phyloP scores from a whole-genome alignment of 2,113 vertebrate species.

The Donacobius atricapilla region DNA sequence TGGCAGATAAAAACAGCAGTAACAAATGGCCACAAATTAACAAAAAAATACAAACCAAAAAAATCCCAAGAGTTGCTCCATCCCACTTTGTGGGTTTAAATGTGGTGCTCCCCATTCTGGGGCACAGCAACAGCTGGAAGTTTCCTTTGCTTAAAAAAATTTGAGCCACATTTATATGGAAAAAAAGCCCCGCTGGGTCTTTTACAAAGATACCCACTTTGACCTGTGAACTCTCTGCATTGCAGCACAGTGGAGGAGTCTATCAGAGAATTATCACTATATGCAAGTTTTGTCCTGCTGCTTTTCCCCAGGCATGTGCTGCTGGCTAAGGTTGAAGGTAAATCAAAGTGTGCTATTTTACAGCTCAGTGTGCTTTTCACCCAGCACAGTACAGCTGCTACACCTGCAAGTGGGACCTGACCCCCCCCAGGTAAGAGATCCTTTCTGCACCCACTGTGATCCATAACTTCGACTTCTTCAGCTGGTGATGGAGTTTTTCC shows the following conservation, averaged over 20 bases:
- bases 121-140: accelerated
- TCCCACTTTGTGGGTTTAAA: not conserved
- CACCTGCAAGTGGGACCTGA: not conserved
- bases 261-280: not conserved
- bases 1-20: not conserved
- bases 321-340: not conserved
- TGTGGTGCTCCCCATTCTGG: not conserved
- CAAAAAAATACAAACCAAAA: too few species aligned
- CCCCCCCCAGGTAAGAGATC: not conserved
- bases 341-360: not conserved
- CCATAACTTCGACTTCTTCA: not conserved
- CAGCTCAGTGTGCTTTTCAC: not conserved
- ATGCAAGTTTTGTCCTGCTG: not conserved
- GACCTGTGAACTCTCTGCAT: not conserved
- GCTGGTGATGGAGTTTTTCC: not conserved
- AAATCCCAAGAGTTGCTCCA: not conserved
- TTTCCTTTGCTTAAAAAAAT: not conserved
- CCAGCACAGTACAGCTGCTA: not conserved
- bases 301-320: not conserved
- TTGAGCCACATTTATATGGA: not conserved
- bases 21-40: not conserved
- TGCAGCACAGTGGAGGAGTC: not conserved
- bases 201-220: not conserved
- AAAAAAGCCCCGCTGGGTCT: not conserved
- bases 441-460: not conserved